Base-by-base conservation (phyloP, 2,113 vertebrate genomes). In the Formicarius rufipectus region DNA sequence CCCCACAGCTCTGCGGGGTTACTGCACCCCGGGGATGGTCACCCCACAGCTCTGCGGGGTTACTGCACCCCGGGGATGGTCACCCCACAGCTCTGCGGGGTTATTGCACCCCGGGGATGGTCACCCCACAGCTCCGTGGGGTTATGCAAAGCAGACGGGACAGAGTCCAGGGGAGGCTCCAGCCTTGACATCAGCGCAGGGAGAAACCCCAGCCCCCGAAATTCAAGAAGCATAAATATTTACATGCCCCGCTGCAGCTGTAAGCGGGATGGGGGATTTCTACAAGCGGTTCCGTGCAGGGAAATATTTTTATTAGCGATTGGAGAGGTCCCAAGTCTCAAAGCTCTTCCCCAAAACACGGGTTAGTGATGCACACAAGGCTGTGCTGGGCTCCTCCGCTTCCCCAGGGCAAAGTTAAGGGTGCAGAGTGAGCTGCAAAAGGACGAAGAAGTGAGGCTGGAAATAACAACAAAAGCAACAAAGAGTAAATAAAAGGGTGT, bases 101-200 rank as follows among this genome's bases (percentile, higher is more conserved):
- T 84, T 90, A 96, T 90, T 97, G 63, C 97, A 52, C n/a, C n/a
- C n/a, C n/a, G n/a, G 40, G 40, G 40, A 10, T 42, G 40, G 95
- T 83, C 90, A 93, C 93, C 97, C 77, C 97, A 95, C 10, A 31
- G 33, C 86, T 63, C 92, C 21, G 7, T 40, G 3, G 31, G 27
- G 9, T 80, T 58, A 44, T 18, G 4, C 73, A 69, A 77, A 77
- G 62, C 39, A 2, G 10, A 7, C 49, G 49, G 49, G 24, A 14
- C 14, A 14, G 25, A 53, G 5, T 30, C 53, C 5, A 20, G 53
- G 30, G 31, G 28, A 67, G 73, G 18, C 35, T 23, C 28, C 19
- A 86, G 71, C 12, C 44, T 52, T 33, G 37, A 50, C 53, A 45
- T 6, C 33, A 53, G 40, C 16, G 21, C 2, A 2, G 14, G 27